These are phyloP conservation scores for Dolichoris vasculosae DNA, from an alignment of 1,140 invertebrate species.

Conservation along the genomic window DNA sequence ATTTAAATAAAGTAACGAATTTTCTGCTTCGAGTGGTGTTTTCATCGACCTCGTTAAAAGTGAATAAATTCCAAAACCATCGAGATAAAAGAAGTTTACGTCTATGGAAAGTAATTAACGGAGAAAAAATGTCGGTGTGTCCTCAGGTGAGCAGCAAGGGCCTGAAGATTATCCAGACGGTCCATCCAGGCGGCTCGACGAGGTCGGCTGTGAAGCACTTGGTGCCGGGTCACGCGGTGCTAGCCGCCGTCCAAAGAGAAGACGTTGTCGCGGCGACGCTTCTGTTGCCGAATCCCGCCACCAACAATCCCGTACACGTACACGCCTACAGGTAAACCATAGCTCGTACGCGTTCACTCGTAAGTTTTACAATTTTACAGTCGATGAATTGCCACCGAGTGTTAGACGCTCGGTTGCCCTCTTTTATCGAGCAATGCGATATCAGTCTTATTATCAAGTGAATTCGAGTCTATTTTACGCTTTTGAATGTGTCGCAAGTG, in stretches of 20 bases:
- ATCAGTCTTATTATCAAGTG: too few relatives aligned
- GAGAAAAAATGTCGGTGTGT: too few relatives aligned
- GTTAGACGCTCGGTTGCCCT: too few relatives aligned
- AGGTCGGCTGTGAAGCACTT: slow-evolving; percentile 90
- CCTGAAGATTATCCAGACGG: slow-evolving; percentile 92
- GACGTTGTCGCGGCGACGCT: slow-evolving; percentile 94
- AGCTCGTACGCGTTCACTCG: too few relatives aligned
- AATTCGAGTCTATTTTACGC: too few relatives aligned
- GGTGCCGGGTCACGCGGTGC: slow-evolving; percentile 94
- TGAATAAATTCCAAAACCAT: too few relatives aligned
- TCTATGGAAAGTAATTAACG: too few relatives aligned
- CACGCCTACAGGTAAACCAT: slow-evolving; percentile 88
- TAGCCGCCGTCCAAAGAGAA: slow-evolving; percentile 89
- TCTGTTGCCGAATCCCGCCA: slow-evolving; percentile 92
- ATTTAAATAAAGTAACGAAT: too few relatives aligned
- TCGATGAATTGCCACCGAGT: too few relatives aligned
- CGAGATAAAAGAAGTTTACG: background rate
- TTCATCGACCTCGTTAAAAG: background rate
- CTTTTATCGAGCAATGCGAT: too few relatives aligned
- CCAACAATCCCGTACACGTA: slow-evolving; percentile 88
- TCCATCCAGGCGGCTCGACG: slow-evolving; percentile 76
- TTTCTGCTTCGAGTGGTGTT: background rate
- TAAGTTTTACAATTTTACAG: too few relatives aligned
- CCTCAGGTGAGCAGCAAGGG: slow-evolving; percentile 92
- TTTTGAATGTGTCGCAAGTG: too few relatives aligned